Conservation (phyloP, 2,113 vertebrate genomes). For the Clarias gariepinus region DNA sequence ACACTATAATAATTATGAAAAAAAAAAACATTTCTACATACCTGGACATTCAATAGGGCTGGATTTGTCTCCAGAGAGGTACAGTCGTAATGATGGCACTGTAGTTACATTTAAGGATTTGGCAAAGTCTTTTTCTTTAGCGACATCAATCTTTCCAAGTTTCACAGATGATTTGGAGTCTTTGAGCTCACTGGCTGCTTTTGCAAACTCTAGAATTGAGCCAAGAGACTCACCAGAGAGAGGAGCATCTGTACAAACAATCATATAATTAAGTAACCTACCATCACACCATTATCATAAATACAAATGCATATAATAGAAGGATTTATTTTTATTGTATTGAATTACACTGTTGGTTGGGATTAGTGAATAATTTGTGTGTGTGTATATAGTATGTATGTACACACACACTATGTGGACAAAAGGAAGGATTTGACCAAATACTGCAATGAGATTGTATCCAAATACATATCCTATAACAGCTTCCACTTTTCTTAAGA, state of each 20-base stretch:
- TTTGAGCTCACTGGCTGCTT: conserved; percentile 77
- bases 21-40: conserved; percentile 57
- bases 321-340: neutral
- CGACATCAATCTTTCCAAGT: conserved; percentile 79
- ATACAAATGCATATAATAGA: neutral
- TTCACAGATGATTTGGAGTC: conserved; percentile 75
- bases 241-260: conserved; percentile 72
- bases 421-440: too few species aligned
- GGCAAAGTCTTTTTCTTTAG: conserved; percentile 76
- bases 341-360: neutral
- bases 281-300: neutral
- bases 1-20: neutral
- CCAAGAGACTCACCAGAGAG: conserved; percentile 73
- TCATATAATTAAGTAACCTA: neutral
- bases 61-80: conserved; percentile 79
- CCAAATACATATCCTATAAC: too few species aligned
- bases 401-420: neutral
- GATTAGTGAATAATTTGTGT: neutral
- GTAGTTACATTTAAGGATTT: conserved; percentile 74
- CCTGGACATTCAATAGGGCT: conserved; percentile 81
- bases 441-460: too few species aligned
- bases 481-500: too few species aligned
- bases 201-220: conserved; percentile 74
- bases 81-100: conserved; percentile 78
- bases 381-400: neutral